Evolutionary conservation across 1,140 invertebrate genomes (phyloP).

Genomic region (Drosophila auraria): DNA sequence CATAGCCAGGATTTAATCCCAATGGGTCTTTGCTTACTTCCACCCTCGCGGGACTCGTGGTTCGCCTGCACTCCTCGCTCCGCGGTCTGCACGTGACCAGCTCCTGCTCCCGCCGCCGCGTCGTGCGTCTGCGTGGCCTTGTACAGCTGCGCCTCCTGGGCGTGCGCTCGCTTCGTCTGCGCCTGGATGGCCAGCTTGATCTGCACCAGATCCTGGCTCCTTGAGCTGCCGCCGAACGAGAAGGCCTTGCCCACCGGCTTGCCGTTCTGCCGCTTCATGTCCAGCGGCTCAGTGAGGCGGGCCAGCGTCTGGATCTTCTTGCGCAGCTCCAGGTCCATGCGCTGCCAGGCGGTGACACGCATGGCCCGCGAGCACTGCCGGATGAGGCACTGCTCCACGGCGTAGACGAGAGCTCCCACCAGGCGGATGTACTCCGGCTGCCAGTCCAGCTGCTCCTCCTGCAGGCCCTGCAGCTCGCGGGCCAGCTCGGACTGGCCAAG

Average conservation of each 20-base stretch:
- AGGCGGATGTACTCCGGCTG: slow-evolving; percentile 82
- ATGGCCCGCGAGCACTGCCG: slow-evolving; percentile 88
- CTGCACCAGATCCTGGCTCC: slow-evolving; percentile 86
- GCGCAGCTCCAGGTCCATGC: slow-evolving; percentile 88
- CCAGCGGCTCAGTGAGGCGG: slow-evolving; percentile 85
- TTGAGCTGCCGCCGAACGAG: slow-evolving; percentile 77
- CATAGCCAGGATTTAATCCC: neutral
- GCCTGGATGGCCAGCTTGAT: slow-evolving; percentile 88
- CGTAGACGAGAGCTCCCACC: slow-evolving; percentile 85
- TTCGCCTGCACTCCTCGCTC: slow-evolving; percentile 79
- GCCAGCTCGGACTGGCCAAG: slow-evolving; percentile 68
- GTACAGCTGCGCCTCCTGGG: slow-evolving; percentile 74
- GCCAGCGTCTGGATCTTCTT: slow-evolving; percentile 88
- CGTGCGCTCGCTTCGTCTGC: slow-evolving; percentile 82
- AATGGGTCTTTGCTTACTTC: slow-evolving; percentile 35
- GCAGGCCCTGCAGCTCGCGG: slow-evolving; percentile 74
- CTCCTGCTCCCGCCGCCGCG: slow-evolving; percentile 15
- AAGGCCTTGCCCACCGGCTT: slow-evolving; percentile 75
- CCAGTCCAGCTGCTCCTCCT: slow-evolving; percentile 85
- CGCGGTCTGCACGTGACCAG: slow-evolving; percentile 63
- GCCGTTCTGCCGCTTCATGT: slow-evolving; percentile 68
- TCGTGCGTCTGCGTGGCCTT: slow-evolving; percentile 79
- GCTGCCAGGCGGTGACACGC: slow-evolving; percentile 88
- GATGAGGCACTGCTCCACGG: slow-evolving; percentile 88
- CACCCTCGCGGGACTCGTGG: slow-evolving; percentile 71